Evolutionary conservation across 37 sponge, comb jelly and placozoan genomes (phyloP).

Genomic region (Petrosia ficiformis): DNA sequence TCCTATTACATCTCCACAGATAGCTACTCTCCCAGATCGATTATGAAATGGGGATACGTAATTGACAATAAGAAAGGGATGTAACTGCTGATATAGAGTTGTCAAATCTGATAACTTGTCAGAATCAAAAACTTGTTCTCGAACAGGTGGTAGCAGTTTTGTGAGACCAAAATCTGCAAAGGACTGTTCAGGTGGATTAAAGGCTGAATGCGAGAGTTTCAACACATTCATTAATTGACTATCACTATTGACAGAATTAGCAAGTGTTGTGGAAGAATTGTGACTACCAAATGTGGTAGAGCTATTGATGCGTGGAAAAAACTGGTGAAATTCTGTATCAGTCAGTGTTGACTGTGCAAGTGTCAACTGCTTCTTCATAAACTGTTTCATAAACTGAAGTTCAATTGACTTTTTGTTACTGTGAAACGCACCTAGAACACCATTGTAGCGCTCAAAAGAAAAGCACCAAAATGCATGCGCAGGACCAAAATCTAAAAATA

Average conservation of each 20-base stretch:
- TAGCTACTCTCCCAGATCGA: conserved; percentile 15
- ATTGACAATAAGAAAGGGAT: background rate
- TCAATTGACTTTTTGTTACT: conserved; percentile 46
- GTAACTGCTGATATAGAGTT: conserved; percentile 15
- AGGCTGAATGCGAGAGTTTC: background rate
- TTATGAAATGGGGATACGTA: conserved; percentile 13
- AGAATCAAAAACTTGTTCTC: background rate
- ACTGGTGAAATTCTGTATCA: no score
- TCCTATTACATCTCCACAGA: conserved; percentile 29
- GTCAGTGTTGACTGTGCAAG: background rate
- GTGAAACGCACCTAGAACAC: conserved; percentile 35
- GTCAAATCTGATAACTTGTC: background rate
- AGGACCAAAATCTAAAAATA: conserved; percentile 61
- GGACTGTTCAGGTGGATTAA: background rate
- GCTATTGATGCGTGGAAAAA: no score
- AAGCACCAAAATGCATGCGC: conserved; percentile 60
- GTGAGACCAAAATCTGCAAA: background rate
- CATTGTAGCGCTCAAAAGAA: conserved; percentile 60
- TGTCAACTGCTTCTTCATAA: conserved; percentile 17
- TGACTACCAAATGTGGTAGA: no score
- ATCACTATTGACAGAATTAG: no score
- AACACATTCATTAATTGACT: background rate
- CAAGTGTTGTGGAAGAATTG: no score
- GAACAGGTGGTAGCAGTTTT: conserved; percentile 16
- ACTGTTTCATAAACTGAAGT: conserved; percentile 48